phyloP scores from a whole-genome alignment of 92 coral and sea anemone species.

The Desmophyllum pertusum region DNA sequence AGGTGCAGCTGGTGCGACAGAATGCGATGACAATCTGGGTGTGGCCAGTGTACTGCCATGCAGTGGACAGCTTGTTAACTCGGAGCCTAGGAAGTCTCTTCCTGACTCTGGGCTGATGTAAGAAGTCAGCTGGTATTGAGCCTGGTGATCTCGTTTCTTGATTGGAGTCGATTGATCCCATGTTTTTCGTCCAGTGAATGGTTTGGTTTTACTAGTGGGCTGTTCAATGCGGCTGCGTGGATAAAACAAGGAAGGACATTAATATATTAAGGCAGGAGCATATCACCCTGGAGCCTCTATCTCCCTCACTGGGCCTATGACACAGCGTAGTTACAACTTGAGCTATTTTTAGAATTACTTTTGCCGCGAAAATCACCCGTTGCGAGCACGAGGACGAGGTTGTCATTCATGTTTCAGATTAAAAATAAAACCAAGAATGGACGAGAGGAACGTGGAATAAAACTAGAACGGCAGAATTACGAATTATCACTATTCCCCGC shows the following conservation, averaged over 20 bases:
- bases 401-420: too few relatives aligned
- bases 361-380: too few relatives aligned
- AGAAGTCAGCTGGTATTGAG: not conserved
- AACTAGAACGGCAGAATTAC: too few relatives aligned
- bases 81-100: not conserved
- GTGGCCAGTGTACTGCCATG: not conserved
- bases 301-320: too few relatives aligned
- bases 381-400: too few relatives aligned
- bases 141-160: slow-evolving; percentile 14
- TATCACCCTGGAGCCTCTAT: too few relatives aligned
- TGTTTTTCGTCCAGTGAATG: slow-evolving; percentile 30
- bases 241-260: not conserved
- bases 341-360: too few relatives aligned
- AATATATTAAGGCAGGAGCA: too few relatives aligned
- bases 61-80: not conserved
- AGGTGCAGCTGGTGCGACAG: not conserved
- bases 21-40: not conserved
- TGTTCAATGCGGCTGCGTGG: not conserved
- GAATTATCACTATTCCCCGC: too few relatives aligned
- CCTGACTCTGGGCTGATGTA: not conserved
- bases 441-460: too few relatives aligned
- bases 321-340: too few relatives aligned
- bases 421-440: too few relatives aligned
- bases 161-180: slow-evolving; percentile 47
- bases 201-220: slow-evolving; percentile 16